phyloP scores from a whole-genome alignment of 2,113 vertebrate genomes.

The Phyllostomus hastatus region DNA sequence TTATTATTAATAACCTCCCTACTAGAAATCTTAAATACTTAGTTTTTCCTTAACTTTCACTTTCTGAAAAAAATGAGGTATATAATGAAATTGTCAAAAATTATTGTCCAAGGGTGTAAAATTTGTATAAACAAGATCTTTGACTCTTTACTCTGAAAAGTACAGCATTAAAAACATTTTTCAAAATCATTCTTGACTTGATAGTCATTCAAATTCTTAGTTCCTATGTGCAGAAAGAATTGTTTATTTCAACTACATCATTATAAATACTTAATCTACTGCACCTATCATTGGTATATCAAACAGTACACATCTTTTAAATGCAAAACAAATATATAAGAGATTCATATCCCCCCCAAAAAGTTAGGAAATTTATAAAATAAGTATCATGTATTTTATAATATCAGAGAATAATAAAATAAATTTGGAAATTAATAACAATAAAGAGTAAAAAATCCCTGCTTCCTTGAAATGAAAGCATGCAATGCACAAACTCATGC shows the following conservation, averaged over 20 bases:
- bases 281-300: too few relatives aligned
- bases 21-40: neutral
- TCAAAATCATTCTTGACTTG: neutral
- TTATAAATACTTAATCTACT: too few relatives aligned
- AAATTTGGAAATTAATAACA: neutral
- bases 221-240: neutral
- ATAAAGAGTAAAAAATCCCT: neutral
- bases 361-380: neutral
- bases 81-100: neutral
- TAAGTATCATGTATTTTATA: neutral
- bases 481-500: neutral
- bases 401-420: neutral
- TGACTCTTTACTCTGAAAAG: neutral
- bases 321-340: neutral
- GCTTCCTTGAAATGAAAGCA: neutral
- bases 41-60: constrained; percentile 34
- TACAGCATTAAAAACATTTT: neutral
- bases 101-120: neutral
- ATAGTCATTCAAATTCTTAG: neutral
- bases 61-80: neutral
- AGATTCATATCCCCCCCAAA: neutral
- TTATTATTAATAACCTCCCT: neutral
- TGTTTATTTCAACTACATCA: too few relatives aligned
- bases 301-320: neutral
- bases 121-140: neutral